Percentiles rank a stretch among this genome's conserved stretches.
These are phyloP conservation scores for Thermophis baileyi DNA, from an alignment of 2,113 vertebrate genomes.

Conservation along the genomic window DNA sequence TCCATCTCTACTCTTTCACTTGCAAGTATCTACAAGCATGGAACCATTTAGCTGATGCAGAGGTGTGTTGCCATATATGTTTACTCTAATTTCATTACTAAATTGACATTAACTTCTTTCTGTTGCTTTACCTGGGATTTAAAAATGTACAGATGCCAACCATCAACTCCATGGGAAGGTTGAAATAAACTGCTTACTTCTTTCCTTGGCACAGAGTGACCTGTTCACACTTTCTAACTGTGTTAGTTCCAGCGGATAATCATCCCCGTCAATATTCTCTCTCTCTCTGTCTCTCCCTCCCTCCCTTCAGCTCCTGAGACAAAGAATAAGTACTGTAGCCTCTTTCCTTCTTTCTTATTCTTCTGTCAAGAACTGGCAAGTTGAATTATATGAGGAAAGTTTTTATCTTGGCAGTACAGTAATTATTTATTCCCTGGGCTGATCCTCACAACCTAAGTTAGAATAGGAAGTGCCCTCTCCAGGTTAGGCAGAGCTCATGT, in stretches of 20 bases:
- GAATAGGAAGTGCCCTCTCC: neutral
- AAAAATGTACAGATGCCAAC: neutral
- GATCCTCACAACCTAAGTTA: neutral
- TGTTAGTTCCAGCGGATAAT: constrained; percentile 1
- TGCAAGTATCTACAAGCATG: neutral
- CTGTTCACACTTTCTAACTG: neutral
- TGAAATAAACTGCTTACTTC: neutral
- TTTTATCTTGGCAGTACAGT: neutral
- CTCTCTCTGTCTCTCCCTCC: neutral
- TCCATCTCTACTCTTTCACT: neutral
- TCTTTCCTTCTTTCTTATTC: neutral
- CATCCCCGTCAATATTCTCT: neutral
- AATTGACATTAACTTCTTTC: neutral
- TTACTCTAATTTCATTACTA: neutral
- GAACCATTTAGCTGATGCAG: neutral
- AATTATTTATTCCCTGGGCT: neutral
- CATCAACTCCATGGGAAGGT: neutral
- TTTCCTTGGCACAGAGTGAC: neutral
- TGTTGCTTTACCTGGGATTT: neutral
- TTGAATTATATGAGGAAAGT: neutral
- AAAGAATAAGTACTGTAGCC: neutral
- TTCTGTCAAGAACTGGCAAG: neutral
- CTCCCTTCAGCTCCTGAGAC: neutral
- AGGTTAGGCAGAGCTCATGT: neutral
- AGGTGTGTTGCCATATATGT: neutral